Evolutionary conservation across 2,113 vertebrate species (phyloP).

Genomic region (Azemiops feae): DNA sequence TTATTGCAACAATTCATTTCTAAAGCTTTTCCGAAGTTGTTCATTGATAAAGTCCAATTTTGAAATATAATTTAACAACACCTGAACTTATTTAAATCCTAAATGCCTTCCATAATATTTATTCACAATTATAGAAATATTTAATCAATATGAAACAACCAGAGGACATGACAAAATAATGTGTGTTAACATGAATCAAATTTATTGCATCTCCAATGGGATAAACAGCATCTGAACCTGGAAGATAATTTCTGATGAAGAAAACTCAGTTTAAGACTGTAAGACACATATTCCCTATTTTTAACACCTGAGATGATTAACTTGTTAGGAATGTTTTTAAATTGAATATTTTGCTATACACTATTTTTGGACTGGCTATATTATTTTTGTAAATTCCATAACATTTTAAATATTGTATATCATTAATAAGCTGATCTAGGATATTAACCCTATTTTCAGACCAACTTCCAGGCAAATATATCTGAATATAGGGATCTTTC

Average conservation of each 20-base stretch:
- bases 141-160: neutral
- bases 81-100: neutral
- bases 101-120: neutral
- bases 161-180: neutral
- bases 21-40: neutral
- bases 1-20: neutral
- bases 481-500: neutral
- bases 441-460: neutral
- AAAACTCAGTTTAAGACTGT: neutral
- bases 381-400: neutral
- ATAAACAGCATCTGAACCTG: neutral
- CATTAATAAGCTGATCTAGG: neutral
- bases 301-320: neutral
- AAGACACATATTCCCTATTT: neutral
- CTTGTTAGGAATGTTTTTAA: neutral
- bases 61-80: neutral
- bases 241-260: neutral
- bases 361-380: neutral
- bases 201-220: neutral
- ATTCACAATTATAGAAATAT: neutral
- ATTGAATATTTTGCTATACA: neutral
- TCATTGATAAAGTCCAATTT: neutral
- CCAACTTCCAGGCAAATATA: neutral
- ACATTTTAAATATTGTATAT: neutral
- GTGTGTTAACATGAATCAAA: neutral